These are phyloP conservation scores for Trogon melanurus DNA, from an alignment of 2,113 vertebrate genomes.

Conservation along the genomic window DNA sequence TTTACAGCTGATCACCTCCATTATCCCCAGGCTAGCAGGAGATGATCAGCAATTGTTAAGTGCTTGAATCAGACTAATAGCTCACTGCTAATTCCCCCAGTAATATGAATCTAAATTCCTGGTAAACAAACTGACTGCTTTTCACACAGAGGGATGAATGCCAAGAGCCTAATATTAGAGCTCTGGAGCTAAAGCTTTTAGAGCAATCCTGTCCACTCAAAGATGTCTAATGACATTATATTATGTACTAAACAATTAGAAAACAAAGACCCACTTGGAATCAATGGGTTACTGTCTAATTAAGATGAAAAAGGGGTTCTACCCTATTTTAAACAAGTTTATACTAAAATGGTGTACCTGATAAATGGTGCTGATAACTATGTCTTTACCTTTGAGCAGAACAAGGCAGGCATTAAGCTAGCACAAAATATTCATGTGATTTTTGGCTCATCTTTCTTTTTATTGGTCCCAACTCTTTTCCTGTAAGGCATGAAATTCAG, in stretches of 20 bases:
- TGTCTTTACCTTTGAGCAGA: constrained; percentile 56
- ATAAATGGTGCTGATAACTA: constrained; percentile 62
- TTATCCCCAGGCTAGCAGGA: constrained; percentile 76
- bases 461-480: background rate
- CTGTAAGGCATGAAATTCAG: background rate
- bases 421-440: constrained; percentile 11
- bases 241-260: constrained; percentile 72
- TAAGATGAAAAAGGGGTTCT: constrained; percentile 60
- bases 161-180: constrained; percentile 77
- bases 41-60: constrained; percentile 81
- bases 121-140: constrained; percentile 82
- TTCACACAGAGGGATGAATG: constrained; percentile 74
- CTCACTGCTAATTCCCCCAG: constrained; percentile 78
- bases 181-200: constrained; percentile 77
- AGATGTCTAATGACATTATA: constrained; percentile 76
- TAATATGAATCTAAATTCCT: constrained; percentile 82
- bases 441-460: constrained; percentile 25
- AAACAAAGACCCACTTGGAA: constrained; percentile 61
- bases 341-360: constrained; percentile 46
- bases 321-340: constrained; percentile 66
- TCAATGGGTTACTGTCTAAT: constrained; percentile 72
- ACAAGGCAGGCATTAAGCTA: constrained; percentile 15
- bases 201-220: constrained; percentile 71
- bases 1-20: constrained; percentile 77
- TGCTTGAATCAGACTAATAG: constrained; percentile 85